phyloP scores from a whole-genome alignment of 2,113 vertebrate species.

The Alectura lathami region DNA sequence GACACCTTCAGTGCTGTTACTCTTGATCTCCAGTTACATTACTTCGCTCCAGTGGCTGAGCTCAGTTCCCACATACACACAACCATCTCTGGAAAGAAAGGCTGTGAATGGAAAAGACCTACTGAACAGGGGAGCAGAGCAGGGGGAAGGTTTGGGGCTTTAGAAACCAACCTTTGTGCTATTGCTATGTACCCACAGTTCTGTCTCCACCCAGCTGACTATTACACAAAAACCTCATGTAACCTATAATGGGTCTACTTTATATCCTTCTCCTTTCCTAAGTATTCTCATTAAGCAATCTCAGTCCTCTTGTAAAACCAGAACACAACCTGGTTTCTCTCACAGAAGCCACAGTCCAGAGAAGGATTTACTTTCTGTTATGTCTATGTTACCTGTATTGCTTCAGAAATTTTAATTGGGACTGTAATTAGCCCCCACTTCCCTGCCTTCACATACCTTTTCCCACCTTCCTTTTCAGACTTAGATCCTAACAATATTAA shows the following conservation, averaged over 20 bases:
- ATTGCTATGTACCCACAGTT: neutral
- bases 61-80: neutral
- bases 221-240: neutral
- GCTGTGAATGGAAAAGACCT: neutral
- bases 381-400: neutral
- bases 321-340: constrained; percentile 31
- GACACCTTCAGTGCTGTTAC: neutral
- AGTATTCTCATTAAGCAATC: constrained; percentile 20
- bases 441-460: neutral
- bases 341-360: constrained; percentile 23
- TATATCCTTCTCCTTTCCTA: neutral
- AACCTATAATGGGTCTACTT: neutral
- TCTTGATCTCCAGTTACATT: neutral
- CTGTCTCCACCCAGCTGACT: neutral
- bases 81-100: neutral
- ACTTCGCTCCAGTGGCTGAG: neutral
- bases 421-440: neutral
- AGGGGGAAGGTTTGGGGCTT: neutral
- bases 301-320: constrained; percentile 11
- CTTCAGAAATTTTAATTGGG: constrained; percentile 33
- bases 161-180: neutral
- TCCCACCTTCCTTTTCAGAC: neutral
- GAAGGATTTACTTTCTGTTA: constrained; percentile 20
- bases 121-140: neutral
- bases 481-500: constrained; percentile 49